Evolutionary conservation across 1,140 invertebrate species (phyloP), one percentile per base, ranked within the genome.

Genomic region (Amphibalanus amphitrite): DNA sequence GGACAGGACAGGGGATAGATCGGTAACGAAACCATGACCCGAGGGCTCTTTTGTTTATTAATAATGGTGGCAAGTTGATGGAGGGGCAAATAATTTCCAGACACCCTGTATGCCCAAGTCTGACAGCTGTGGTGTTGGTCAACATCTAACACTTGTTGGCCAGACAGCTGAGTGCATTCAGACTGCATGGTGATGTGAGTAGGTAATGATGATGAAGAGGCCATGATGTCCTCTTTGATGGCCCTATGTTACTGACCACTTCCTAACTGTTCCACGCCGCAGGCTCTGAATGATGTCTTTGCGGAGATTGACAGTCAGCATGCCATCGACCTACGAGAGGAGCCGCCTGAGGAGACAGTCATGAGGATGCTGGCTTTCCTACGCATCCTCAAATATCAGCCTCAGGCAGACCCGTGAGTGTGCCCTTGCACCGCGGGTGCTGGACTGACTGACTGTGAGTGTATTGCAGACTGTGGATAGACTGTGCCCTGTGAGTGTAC

Each of bases 331-430:
- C 82, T 88, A 28, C 81, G 83, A 71, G 83, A 85, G 70, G 87
- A 89, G 78, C 83, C 83, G 69, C 82, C 85, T 0, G 85, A 86
- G 69, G 80, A 86, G 76, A 87, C 84, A 47, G 84, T 86, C 0
- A 81, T 88, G 69, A 77, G 87, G 70, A 82, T 89, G 68, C 80
- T 90, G 71, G 79, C 79, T 28, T 77, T 81, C 68, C 81, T 86
- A 29, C 78, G 86, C 73, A 82, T 90, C n/a, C 78, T 90, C 4
- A 89, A 89, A 79, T 90, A 89, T 78, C 85, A 85, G 73, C 87
- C 88, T 30, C 83, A 83, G 73, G 80, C 80, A 67, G 84, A 88
- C 65, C 74, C 76, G 71, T 40, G 33, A 30, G 23, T 28, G 10
- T 40, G 40, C 28, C 67, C 59, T n/a, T 15, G 69, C n/a, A 70